Conservation (phyloP, 1,140 invertebrate species). For the Wasmannia auropunctata region DNA sequence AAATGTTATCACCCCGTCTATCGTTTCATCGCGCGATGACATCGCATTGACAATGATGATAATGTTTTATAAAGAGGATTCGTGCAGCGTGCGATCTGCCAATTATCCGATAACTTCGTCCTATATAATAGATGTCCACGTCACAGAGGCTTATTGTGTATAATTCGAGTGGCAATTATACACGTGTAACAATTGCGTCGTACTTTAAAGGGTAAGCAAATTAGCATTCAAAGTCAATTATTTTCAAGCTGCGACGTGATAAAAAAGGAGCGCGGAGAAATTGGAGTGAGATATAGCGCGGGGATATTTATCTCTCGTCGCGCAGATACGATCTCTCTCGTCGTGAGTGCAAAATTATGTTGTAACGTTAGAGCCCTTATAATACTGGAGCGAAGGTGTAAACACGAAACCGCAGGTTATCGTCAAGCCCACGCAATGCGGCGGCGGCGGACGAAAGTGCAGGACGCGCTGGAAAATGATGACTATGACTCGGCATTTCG, state of each 20-base stretch:
- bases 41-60: conserved; percentile 27
- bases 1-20: conserved; percentile 24
- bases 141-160: conserved; percentile 4
- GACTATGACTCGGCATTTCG: conserved; percentile 56
- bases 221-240: not conserved
- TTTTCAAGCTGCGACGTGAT: not conserved
- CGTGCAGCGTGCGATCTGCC: conserved; percentile 32
- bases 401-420: conserved; percentile 61
- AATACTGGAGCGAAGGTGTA: conserved; percentile 52
- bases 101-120: conserved; percentile 55
- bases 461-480: conserved; percentile 58
- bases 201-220: not conserved
- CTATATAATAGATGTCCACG: not conserved
- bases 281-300: not conserved
- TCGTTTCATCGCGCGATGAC: not conserved
- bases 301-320: conserved; percentile 42
- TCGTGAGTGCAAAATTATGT: conserved; percentile 50
- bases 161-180: conserved; percentile 51
- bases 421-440: conserved; percentile 63
- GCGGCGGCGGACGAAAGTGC: conserved; percentile 45
- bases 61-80: conserved; percentile 39
- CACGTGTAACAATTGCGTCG: not conserved
- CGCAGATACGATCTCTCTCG: conserved; percentile 58
- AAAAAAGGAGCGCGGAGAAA: not conserved
- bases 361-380: conserved; percentile 31